Evolutionary conservation across 1,140 invertebrate species (phyloP).

Genomic region (Zaprionus tsacasi): DNA sequence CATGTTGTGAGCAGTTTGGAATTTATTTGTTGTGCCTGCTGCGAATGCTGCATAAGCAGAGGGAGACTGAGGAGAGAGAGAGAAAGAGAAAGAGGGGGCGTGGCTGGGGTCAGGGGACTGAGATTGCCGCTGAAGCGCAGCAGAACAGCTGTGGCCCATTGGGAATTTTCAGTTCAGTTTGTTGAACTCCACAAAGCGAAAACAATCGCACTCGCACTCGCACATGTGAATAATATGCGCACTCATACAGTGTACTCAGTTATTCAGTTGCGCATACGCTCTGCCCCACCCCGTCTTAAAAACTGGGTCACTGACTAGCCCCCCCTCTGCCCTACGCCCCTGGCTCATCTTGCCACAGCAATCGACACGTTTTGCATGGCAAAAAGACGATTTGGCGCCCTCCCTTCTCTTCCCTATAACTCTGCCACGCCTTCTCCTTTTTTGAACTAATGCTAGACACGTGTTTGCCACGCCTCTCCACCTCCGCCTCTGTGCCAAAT

Average conservation of each 20-base stretch:
- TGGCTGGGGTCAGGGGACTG: conserved; percentile 31
- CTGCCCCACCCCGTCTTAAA: background rate
- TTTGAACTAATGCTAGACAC: conserved; percentile 67
- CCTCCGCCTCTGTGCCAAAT: conserved; percentile 29
- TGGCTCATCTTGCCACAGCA: conserved; percentile 31
- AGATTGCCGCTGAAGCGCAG: conserved; percentile 67
- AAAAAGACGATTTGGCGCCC: conserved; percentile 32
- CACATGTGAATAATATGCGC: conserved; percentile 4
- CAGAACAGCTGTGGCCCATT: conserved; percentile 66
- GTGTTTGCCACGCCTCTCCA: conserved; percentile 37
- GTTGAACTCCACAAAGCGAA: conserved; percentile 50
- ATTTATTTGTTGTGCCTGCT: conserved; percentile 69
- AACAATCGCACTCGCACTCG: background rate
- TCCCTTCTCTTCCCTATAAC: too few species aligned
- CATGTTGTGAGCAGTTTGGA: conserved; percentile 72
- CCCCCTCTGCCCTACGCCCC: background rate
- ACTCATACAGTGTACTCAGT: background rate
- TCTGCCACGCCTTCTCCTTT: conserved; percentile 4
- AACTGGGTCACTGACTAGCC: background rate
- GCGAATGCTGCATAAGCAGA: conserved; percentile 56
- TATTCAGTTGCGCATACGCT: conserved; percentile 4
- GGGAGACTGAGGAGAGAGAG: conserved; percentile 15
- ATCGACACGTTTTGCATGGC: conserved; percentile 54
- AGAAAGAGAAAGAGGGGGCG: conserved; percentile 14
- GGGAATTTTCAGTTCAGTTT: conserved; percentile 54